Conservation (phyloP, 2,888 invertebrate species). For the Thalpophila matura region DNA sequence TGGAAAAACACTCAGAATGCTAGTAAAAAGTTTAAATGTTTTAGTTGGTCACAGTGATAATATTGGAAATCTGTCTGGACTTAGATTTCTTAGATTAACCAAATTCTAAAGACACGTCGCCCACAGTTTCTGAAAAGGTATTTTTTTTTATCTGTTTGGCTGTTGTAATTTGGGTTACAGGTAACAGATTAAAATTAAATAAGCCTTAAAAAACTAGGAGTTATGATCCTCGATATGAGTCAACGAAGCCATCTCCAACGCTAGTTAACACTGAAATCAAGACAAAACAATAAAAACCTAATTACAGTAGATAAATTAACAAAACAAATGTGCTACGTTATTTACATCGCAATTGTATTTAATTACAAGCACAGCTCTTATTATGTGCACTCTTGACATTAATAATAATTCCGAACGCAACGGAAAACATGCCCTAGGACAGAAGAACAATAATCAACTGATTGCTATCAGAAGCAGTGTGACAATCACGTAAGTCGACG, state of each 20-base stretch:
- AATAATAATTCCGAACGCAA: slow-evolving; percentile 62
- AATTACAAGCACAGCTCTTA: slow-evolving; percentile 58
- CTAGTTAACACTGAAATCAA: slow-evolving; percentile 22
- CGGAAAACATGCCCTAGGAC: slow-evolving; percentile 53
- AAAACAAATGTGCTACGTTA: slow-evolving; percentile 53
- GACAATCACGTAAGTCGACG: slow-evolving; percentile 77
- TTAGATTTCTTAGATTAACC: neutral
- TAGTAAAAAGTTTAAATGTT: slow-evolving; percentile 18
- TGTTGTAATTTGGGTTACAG: too few relatives aligned
- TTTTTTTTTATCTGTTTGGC: too few relatives aligned
- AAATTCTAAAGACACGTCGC: neutral
- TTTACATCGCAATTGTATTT: slow-evolving; percentile 60
- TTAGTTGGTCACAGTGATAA: neutral
- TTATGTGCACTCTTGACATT: slow-evolving; percentile 71
- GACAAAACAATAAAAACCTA: slow-evolving; percentile 39
- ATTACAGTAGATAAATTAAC: slow-evolving; percentile 56
- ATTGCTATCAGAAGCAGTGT: slow-evolving; percentile 80
- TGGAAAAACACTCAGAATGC: neutral
- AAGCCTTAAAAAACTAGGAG: too few relatives aligned
- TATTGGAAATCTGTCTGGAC: neutral
- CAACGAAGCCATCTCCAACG: neutral
- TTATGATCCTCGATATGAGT: too few relatives aligned
- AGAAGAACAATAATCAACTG: slow-evolving; percentile 71
- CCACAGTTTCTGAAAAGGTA: too few relatives aligned
- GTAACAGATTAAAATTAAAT: too few relatives aligned